Evolutionary conservation across 2,797 vertebrate species (phyloP).

Genomic region (Scolopax bukidnonensis): DNA sequence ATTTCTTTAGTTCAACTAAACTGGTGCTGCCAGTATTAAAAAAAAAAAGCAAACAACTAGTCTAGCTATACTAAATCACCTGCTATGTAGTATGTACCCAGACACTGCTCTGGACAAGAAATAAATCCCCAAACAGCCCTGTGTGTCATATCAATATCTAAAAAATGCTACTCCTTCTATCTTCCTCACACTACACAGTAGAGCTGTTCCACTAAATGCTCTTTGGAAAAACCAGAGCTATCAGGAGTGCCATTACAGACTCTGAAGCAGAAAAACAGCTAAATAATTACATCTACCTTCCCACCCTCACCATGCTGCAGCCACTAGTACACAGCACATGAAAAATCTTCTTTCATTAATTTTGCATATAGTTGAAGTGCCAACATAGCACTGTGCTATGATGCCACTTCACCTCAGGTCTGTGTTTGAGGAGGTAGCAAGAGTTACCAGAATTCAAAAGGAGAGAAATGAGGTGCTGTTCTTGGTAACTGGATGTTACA

Average conservation of each 20-base stretch:
- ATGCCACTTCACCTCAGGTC: neutral
- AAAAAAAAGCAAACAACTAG: neutral
- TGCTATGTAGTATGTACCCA: neutral
- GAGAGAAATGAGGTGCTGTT: neutral
- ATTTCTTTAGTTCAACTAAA: neutral
- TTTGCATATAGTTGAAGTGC: neutral
- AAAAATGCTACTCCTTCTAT: neutral
- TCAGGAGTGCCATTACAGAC: neutral
- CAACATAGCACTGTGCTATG: neutral
- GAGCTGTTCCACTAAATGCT: neutral
- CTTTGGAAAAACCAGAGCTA: neutral
- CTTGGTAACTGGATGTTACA: neutral
- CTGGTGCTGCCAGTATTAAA: neutral
- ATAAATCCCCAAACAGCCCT: neutral
- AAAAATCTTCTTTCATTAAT: constrained; percentile 7
- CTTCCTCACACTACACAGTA: neutral
- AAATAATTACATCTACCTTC: neutral
- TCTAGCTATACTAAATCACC: neutral
- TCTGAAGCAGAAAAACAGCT: neutral
- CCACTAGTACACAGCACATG: neutral
- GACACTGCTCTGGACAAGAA: neutral
- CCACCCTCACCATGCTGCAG: neutral
- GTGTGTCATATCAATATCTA: neutral
- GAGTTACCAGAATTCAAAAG: neutral
- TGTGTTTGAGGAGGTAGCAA: fast-evolving